Evolutionary conservation across 1,140 invertebrate genomes (phyloP).

Genomic region (Drosophila ercepeae): DNA sequence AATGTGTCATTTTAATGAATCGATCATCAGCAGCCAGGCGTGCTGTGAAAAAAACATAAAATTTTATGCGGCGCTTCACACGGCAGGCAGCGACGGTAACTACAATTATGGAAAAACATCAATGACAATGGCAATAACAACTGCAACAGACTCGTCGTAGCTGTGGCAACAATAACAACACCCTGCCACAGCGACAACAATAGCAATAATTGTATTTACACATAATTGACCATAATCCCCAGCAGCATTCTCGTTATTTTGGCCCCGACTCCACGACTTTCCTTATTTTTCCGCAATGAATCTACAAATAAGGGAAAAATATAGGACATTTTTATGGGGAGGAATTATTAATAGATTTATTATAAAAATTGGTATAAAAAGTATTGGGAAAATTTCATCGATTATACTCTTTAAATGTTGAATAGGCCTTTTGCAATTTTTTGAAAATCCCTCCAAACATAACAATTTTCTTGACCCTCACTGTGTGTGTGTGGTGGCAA

Average conservation of each 20-base stretch:
- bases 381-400: too few relatives aligned
- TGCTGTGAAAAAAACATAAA: constrained; percentile 34
- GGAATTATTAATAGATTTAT: too few relatives aligned
- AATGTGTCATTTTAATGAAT: constrained; percentile 19
- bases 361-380: too few relatives aligned
- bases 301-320: background rate
- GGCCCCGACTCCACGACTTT: background rate
- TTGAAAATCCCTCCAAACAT: background rate
- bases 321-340: background rate
- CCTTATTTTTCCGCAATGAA: background rate
- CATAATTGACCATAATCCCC: constrained; percentile 80
- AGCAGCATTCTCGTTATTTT: constrained; percentile 37
- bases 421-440: too few relatives aligned
- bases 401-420: too few relatives aligned
- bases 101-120: constrained; percentile 58
- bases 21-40: constrained; percentile 8
- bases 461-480: background rate
- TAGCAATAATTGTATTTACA: constrained; percentile 80
- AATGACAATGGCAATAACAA: constrained; percentile 47
- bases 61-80: constrained; percentile 29
- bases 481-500: too few relatives aligned
- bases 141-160: constrained; percentile 8
- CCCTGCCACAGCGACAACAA: constrained; percentile 49
- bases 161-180: constrained; percentile 40
- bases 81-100: constrained; percentile 30